Evolutionary conservation across 1,140 invertebrate species (phyloP).

Genomic region (Papilio helenus): DNA sequence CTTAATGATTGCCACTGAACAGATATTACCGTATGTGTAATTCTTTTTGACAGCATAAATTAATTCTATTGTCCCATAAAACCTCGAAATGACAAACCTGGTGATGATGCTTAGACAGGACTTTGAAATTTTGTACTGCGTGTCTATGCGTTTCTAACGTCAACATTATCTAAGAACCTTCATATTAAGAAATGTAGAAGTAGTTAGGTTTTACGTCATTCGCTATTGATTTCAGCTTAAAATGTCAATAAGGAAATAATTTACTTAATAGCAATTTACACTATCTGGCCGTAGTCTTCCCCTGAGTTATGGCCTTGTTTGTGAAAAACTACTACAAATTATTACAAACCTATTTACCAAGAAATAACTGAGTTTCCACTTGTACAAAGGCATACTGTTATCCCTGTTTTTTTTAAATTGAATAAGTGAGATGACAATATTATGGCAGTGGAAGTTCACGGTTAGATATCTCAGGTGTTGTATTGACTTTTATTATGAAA

Average conservation of each 20-base stretch:
- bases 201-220: not conserved
- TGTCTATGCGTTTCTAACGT: not conserved
- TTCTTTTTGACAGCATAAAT: not conserved
- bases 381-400: no score
- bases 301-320: not conserved
- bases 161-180: not conserved
- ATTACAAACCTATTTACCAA: not conserved
- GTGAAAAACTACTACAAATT: not conserved
- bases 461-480: no score
- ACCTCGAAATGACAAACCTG: no score
- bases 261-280: not conserved
- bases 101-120: not conserved
- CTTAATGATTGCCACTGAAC: not conserved
- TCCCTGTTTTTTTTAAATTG: no score
- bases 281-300: not conserved
- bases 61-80: not conserved
- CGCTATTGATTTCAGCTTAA: not conserved
- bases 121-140: not conserved
- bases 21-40: not conserved
- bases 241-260: conserved; percentile 13
- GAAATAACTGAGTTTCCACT: not conserved
- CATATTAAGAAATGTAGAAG: no score
- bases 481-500: no score
- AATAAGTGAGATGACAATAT: no score
- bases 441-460: no score